Evolutionary conservation across 2,888 invertebrate genomes (phyloP), one percentile per base, ranked within the genome.

Genomic region (Lithophane socia): DNA sequence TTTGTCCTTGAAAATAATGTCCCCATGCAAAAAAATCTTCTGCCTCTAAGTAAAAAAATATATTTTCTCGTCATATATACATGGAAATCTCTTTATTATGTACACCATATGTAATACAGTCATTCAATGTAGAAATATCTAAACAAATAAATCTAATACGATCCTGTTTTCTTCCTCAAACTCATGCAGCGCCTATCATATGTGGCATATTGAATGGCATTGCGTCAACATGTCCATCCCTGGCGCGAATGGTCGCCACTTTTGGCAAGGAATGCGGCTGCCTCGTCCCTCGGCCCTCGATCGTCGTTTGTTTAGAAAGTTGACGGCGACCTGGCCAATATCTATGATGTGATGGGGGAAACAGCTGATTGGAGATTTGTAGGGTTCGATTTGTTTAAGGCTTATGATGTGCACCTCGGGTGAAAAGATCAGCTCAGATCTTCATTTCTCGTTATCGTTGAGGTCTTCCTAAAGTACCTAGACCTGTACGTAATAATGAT

Each of bases 221-320:
- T 94, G 93, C 95, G 94, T 94, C 94, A 94, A 91, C 92, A 88
- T 77, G 68, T 70, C 92, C 93, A 91, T 92, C 90, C 87, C 87
- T 81, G 92, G 93, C 86, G 87, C 77, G 60, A 82, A 82, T 67
- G 68, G 63, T 54, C 84, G 87, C 93, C 94, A 85, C 75, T 88
- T 94, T 95, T 92, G 95, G 94, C 90, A 75, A 83, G 94, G 94
- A 92, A 94, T 94, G 93, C 86, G 90, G 84, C 77, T 76, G 80
- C 84, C 71, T 63, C 61, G 84, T 86, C 61, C 84, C 29, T n/a
- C 60, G 66, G 80, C 73, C 77, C 77, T 73, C 80, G 61, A 52
- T 65, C 75, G 56, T 77, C 69, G 79, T 85, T 88, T 86, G 84
- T 77, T 87, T 90, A 91, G 90, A 90, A 91, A 91, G 89, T 87